Evolutionary conservation across 2,113 vertebrate genomes (phyloP), one percentile per base, ranked within the genome.

Genomic region (Pseudorectes ferrugineus): DNA sequence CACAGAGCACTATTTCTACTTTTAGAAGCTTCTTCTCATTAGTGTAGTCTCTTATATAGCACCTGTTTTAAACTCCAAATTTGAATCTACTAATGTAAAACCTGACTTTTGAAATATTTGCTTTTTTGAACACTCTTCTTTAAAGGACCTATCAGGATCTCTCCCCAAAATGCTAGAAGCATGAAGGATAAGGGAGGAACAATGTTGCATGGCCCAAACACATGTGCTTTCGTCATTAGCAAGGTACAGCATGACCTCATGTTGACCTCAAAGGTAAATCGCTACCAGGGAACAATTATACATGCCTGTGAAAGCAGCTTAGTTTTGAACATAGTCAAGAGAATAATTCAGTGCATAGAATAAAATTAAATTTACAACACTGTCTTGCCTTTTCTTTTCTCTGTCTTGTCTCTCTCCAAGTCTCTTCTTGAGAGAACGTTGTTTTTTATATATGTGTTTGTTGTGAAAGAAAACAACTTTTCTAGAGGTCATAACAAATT

Each of bases 91-190:
- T 25, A 93, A 90, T 97, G 93, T 96, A 96, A 97, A 97, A 96
- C 92, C 94, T 96, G 96, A 96, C 94, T 96, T 96, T 96, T 97
- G 96, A 97, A 96, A 95, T 96, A 96, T 96, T 85, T 97, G 88
- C 95, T 96, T 97, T 96, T 96, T 96, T 97, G 94, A 97, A 97
- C 96, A 92, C 95, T 96, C 95, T 96, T 97, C 96, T 97, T 97
- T 96, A 95, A 97, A 97, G 94, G 95, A 97, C 92, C 92, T 97
- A 8, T 96, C 96, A 95, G 94, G 92, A 97, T 96, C 92, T 96
- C 62, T 96, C 95, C 93, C 94, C 89, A 76, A 97, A 97, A 96
- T 96, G 89, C 95, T 97, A 96, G 96, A 97, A 93, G 89, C 95
- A 94, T 96, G 95, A 96, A 96, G 95, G 95, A 96, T 97, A 97